phyloP scores from a whole-genome alignment of 2,113 vertebrate species.

The Syngnathus floridae region DNA sequence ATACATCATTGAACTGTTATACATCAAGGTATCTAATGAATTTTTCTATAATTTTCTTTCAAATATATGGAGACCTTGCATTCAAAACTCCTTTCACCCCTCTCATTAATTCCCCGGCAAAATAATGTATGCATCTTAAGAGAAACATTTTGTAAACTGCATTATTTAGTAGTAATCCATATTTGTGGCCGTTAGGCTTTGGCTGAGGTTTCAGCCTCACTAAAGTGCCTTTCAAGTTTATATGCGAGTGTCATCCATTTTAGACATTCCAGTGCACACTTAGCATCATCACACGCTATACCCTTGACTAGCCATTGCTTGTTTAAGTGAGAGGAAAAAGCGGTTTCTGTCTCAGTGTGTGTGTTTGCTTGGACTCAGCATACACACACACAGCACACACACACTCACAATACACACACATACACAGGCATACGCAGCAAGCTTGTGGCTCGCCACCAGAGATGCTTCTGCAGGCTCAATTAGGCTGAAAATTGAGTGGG shows the following conservation, averaged over 20 bases:
- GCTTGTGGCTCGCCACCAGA: conserved; percentile 49
- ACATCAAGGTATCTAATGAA: no score
- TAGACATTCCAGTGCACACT: conserved; percentile 25
- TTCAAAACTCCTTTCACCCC: neutral
- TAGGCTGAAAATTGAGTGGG: conserved; percentile 62
- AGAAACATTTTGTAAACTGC: neutral
- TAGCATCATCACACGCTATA: conserved; percentile 13
- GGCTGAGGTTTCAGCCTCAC: neutral
- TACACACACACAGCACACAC: neutral
- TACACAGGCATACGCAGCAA: conserved; percentile 7
- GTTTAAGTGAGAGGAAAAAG: conserved; percentile 55
- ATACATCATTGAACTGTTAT: no score
- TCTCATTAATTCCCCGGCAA: neutral
- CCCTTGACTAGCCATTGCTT: conserved; percentile 37
- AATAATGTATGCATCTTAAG: neutral
- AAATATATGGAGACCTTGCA: neutral
- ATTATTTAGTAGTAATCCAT: neutral
- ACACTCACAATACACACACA: neutral
- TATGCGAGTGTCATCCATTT: conserved; percentile 8
- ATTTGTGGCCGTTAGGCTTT: conserved; percentile 8
- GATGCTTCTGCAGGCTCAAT: conserved; percentile 59
- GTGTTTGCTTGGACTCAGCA: neutral
- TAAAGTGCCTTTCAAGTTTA: neutral
- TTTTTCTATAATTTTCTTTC: no score
- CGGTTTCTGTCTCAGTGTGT: conserved; percentile 22